phyloP scores from a whole-genome alignment of 2,888 invertebrate genomes.

The Melanchra persicariae region DNA sequence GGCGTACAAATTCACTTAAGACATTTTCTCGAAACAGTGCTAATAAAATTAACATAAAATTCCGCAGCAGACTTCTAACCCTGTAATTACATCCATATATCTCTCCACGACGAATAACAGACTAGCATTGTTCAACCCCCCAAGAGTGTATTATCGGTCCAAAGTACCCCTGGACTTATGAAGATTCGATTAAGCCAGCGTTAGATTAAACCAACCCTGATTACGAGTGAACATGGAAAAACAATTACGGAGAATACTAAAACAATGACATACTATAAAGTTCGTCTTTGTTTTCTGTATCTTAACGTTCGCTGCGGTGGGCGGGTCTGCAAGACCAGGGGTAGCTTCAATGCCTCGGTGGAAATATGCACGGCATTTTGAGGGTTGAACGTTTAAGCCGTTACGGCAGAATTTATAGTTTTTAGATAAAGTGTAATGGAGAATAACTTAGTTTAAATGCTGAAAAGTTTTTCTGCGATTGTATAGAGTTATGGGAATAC shows the following conservation, averaged over 20 bases:
- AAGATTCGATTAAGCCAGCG: constrained; percentile 86
- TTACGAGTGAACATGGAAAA: constrained; percentile 88
- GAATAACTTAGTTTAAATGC: constrained; percentile 78
- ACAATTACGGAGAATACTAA: constrained; percentile 88
- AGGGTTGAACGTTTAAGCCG: constrained; percentile 83
- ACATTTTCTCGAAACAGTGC: constrained; percentile 58
- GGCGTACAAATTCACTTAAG: constrained; percentile 64
- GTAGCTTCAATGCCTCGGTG: constrained; percentile 73
- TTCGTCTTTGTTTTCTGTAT: constrained; percentile 86
- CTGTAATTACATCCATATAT: constrained; percentile 82
- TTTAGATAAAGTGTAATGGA: constrained; percentile 85
- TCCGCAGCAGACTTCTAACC: constrained; percentile 69
- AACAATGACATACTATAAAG: constrained; percentile 88
- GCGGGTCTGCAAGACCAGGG: constrained; percentile 78
- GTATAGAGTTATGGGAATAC: constrained; percentile 60
- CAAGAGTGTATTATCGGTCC: constrained; percentile 65
- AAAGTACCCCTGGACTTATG: constrained; percentile 77
- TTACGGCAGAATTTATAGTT: constrained; percentile 86
- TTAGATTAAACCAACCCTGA: constrained; percentile 84
- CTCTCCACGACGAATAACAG: constrained; percentile 80
- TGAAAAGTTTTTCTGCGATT: constrained; percentile 71
- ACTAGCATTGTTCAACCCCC: constrained; percentile 77
- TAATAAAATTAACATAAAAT: constrained; percentile 70
- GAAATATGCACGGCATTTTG: constrained; percentile 78
- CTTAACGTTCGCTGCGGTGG: constrained; percentile 83